Evolutionary conservation across 2,888 invertebrate genomes (phyloP).

Genomic region (Caenorhabditis zanzibari): DNA sequence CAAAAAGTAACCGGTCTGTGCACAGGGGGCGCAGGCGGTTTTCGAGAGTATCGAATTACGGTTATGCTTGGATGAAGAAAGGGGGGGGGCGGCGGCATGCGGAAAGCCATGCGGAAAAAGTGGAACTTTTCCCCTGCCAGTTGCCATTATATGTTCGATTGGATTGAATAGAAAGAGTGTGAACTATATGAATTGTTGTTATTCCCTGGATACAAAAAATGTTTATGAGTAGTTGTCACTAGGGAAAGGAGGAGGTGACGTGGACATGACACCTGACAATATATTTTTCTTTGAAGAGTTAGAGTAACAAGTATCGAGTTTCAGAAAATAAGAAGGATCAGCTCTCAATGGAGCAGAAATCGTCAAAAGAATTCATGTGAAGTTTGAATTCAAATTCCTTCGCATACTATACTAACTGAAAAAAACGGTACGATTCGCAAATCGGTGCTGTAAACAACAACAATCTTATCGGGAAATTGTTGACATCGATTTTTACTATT

Average conservation of each 20-base stretch:
- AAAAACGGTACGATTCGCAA: not conserved
- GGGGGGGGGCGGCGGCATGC: conserved; percentile 26
- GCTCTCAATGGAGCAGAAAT: not conserved
- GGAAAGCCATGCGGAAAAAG: conserved; percentile 44
- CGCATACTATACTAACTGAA: too few relatives aligned
- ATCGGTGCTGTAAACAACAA: too few relatives aligned
- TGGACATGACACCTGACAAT: conserved; percentile 43
- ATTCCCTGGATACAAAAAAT: not conserved
- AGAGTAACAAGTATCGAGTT: conserved; percentile 30
- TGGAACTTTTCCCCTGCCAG: conserved; percentile 1
- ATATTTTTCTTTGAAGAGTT: not conserved
- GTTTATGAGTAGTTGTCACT: conserved; percentile 21
- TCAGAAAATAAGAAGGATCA: conserved; percentile 27
- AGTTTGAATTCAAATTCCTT: too few relatives aligned
- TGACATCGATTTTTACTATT: too few relatives aligned
- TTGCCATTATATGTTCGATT: conserved; percentile 18
- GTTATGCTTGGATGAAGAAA: conserved; percentile 22
- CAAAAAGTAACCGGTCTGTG: conserved; percentile 52
- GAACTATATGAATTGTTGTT: conserved; percentile 1
- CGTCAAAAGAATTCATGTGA: not conserved
- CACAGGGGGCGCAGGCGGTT: conserved; percentile 30
- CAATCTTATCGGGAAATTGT: too few relatives aligned
- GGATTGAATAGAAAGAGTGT: conserved; percentile 5
- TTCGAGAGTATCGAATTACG: conserved; percentile 64
- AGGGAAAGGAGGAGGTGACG: conserved; percentile 1